A percentile compares a stretch with the other conserved stretches of the same genome.
phyloP scores from a whole-genome alignment of 30 jellyfish, hydroid and myxozoan species.

The Hydractinia echinata region DNA sequence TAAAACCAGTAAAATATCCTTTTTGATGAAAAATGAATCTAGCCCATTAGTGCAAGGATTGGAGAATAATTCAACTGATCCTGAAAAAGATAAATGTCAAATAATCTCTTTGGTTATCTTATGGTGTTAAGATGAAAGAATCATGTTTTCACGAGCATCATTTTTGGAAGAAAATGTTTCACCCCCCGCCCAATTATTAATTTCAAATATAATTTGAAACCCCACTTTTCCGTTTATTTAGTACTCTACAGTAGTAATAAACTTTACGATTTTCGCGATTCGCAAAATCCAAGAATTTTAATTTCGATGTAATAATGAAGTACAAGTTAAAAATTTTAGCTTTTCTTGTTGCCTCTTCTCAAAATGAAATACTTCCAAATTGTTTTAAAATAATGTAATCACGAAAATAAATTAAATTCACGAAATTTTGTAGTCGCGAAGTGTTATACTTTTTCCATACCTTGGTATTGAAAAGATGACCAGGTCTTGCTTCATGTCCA shows the following conservation, averaged over 20 bases:
- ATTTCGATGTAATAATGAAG: too few species aligned
- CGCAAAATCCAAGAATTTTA: too few species aligned
- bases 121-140: conserved; percentile 23
- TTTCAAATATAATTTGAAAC: too few species aligned
- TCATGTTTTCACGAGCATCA: conserved; percentile 27
- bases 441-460: background rate
- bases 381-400: conserved; percentile 38
- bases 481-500: conserved; percentile 98
- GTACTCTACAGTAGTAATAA: too few species aligned
- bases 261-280: too few species aligned
- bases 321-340: too few species aligned
- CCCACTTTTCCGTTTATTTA: too few species aligned
- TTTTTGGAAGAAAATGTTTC: too few species aligned
- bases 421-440: background rate
- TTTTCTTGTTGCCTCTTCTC: too few species aligned
- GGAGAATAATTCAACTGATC: conserved; percentile 69
- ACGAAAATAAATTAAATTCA: background rate
- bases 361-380: conserved; percentile 18
- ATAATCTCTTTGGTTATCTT: background rate
- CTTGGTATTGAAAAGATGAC: conserved; percentile 69
- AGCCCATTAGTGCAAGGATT: conserved; percentile 67
- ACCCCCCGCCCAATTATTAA: conserved; percentile 42
- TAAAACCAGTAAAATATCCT: conserved; percentile 58
- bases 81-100: conserved; percentile 27
- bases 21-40: conserved; percentile 48